Evolutionary conservation across 2,113 vertebrate species (phyloP).

Genomic region (Galeopterus variegatus): DNA sequence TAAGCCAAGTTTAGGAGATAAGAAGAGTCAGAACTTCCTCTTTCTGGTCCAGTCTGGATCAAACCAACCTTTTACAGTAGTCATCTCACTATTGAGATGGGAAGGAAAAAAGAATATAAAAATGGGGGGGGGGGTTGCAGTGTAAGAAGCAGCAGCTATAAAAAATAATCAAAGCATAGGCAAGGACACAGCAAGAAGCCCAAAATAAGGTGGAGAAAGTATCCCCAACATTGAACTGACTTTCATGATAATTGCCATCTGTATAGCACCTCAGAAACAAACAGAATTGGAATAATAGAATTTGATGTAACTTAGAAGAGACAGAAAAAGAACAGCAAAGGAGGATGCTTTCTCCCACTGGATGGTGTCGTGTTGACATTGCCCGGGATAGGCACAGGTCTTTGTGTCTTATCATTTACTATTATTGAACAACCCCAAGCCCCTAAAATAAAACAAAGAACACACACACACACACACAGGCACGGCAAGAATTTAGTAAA

Average conservation of each 20-base stretch:
- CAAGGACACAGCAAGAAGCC: background rate
- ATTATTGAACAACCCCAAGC: background rate
- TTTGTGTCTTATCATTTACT: background rate
- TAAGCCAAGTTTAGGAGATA: background rate
- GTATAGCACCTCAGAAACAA: background rate
- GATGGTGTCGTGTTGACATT: background rate
- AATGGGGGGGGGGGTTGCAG: background rate
- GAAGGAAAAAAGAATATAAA: background rate
- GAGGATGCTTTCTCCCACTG: background rate
- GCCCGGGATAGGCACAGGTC: background rate
- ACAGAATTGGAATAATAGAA: background rate
- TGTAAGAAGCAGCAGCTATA: background rate
- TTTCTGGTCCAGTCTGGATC: background rate
- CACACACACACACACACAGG: background rate
- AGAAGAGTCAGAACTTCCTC: background rate
- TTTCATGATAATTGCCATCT: background rate
- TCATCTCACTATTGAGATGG: background rate
- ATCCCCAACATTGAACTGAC: background rate
- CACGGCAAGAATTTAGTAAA: background rate
- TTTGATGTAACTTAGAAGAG: background rate
- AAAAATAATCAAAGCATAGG: background rate
- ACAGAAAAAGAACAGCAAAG: background rate
- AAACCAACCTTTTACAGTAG: background rate
- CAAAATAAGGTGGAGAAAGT: background rate
- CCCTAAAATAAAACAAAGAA: slow-evolving; percentile 11